phyloP scores from a whole-genome alignment of 2,797 vertebrate genomes.

The Cuniculus paca region DNA sequence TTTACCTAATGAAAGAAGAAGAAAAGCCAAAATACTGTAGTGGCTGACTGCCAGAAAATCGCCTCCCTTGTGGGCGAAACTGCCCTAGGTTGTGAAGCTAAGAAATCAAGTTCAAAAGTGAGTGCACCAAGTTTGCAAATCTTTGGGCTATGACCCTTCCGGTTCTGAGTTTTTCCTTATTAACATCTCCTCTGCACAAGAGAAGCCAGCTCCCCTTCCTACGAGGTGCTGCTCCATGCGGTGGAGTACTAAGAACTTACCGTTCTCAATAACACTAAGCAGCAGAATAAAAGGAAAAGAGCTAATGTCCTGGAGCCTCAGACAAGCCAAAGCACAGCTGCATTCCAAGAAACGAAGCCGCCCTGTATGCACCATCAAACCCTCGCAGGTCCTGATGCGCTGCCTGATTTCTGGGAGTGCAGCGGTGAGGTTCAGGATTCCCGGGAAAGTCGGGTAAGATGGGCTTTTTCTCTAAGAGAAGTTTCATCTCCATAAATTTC shows the following conservation, averaged over 20 bases:
- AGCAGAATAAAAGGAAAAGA: neutral
- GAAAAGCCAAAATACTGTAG: conserved; percentile 20
- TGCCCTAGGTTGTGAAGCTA: neutral
- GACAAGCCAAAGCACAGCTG: neutral
- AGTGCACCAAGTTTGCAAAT: neutral
- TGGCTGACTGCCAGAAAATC: neutral
- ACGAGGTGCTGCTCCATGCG: neutral
- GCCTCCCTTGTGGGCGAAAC: neutral
- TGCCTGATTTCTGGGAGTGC: neutral
- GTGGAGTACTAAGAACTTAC: neutral
- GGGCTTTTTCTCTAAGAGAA: conserved; percentile 11
- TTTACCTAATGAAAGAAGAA: conserved; percentile 78
- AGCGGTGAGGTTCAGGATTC: neutral
- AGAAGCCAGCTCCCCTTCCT: neutral
- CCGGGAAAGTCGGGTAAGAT: neutral
- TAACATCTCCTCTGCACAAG: neutral
- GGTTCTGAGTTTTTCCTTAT: neutral
- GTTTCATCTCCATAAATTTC: conserved; percentile 78
- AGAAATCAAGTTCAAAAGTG: neutral
- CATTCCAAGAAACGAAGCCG: conserved; percentile 12
- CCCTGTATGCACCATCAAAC: conserved; percentile 48
- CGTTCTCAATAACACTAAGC: neutral
- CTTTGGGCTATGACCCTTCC: neutral
- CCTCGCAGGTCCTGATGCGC: neutral
- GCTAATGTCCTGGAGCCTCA: neutral